Conservation (phyloP, 2,113 vertebrate genomes). For the Aythya baeri region DNA sequence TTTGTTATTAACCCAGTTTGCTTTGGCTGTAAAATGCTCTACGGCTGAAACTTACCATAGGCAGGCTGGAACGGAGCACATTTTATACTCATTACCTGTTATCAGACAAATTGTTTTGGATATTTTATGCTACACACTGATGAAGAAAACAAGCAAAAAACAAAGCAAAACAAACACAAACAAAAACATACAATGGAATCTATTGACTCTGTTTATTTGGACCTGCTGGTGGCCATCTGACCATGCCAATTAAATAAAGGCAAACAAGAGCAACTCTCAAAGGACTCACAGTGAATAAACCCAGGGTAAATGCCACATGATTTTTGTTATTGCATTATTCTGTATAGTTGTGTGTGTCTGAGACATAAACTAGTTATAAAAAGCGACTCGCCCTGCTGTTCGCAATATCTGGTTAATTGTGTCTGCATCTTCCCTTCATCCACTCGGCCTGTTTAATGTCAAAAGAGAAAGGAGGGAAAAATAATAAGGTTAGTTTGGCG, state of each 20-base stretch:
- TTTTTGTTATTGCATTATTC: conserved; percentile 53
- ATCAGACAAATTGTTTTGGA: conserved; percentile 49
- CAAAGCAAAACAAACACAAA: not conserved
- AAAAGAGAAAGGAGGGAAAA: conserved; percentile 24
- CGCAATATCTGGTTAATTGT: conserved; percentile 40
- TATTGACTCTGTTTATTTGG: conserved; percentile 56
- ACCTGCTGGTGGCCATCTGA: conserved; percentile 19
- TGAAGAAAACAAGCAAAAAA: not conserved
- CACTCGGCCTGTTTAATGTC: conserved; percentile 39
- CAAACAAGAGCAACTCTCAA: conserved; percentile 51
- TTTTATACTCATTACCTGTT: conserved; percentile 54
- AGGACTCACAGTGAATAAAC: conserved; percentile 39
- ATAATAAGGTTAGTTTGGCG: conserved; percentile 23
- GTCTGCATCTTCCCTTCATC: conserved; percentile 17
- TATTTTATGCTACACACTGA: not conserved
- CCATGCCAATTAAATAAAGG: conserved; percentile 60
- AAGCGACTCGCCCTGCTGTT: not conserved
- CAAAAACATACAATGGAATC: conserved; percentile 25
- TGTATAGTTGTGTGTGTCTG: not conserved
- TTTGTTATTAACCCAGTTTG: conserved; percentile 36
- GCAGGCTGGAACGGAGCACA: not conserved
- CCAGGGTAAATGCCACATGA: not conserved
- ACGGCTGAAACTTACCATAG: conserved; percentile 7
- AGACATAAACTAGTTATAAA: conserved; percentile 47
- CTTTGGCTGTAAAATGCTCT: conserved; percentile 17